Percentiles rank a stretch among this genome's conserved stretches.
Conservation (phyloP, 2,797 vertebrate species). For the Rhyacichthys aspro region DNA sequence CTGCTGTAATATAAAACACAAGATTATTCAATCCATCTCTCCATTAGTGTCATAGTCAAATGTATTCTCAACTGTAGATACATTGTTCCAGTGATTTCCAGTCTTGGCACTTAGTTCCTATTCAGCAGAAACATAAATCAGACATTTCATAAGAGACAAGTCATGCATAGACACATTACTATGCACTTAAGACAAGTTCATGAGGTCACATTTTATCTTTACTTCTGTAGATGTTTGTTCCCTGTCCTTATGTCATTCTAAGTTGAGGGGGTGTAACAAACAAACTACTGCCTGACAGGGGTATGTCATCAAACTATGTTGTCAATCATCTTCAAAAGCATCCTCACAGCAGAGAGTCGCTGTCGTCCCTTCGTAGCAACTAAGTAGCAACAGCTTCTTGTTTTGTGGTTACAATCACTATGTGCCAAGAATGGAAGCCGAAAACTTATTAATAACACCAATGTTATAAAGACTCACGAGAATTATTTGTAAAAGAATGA, state of each 20-base stretch:
- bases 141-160: constrained; percentile 4
- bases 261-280: neutral
- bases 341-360: neutral
- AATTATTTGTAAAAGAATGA: neutral
- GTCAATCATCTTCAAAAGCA: constrained; percentile 2
- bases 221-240: constrained; percentile 4
- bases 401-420: neutral
- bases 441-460: no score
- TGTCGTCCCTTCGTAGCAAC: neutral
- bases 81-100: constrained; percentile 30
- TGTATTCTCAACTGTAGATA: no score
- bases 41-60: no score
- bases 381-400: neutral
- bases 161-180: neutral
- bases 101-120: neutral
- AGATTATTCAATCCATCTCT: no score
- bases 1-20: no score
- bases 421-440: no score
- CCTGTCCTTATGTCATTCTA: neutral
- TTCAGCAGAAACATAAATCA: constrained; percentile 21
- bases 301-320: constrained; percentile 20
- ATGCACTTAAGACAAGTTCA: constrained; percentile 14
- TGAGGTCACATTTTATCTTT: constrained; percentile 9
- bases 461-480: no score
- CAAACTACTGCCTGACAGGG: constrained; percentile 14